These are phyloP conservation scores for Adelges cooleyi DNA, from an alignment of 1,140 invertebrate genomes.

Conservation along the genomic window DNA sequence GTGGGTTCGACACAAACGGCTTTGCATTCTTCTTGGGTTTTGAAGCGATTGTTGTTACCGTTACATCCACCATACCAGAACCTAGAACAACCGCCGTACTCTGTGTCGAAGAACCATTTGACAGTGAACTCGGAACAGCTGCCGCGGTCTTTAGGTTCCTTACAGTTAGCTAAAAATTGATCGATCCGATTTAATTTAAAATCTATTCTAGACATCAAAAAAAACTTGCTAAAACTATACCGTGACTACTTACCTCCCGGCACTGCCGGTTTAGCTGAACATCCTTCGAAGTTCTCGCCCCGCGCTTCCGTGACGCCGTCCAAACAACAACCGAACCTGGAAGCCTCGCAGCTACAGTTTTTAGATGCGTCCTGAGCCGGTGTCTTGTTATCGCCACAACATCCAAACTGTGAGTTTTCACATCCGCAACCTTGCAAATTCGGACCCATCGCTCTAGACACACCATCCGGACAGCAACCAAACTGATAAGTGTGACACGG, in stretches of 20 bases:
- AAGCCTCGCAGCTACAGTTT: slow-evolving; percentile 65
- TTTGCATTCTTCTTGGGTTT: slow-evolving; percentile 73
- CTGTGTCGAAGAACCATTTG: slow-evolving; percentile 78
- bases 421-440: slow-evolving; percentile 73
- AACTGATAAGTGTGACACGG: slow-evolving; percentile 41
- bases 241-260: slow-evolving; percentile 52
- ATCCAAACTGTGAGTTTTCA: slow-evolving; percentile 63
- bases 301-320: slow-evolving; percentile 67
- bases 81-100: slow-evolving; percentile 76
- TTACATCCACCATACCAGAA: slow-evolving; percentile 95
- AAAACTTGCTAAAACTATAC: slow-evolving; percentile 14
- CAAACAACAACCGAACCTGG: slow-evolving; percentile 72
- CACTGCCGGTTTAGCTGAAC: slow-evolving; percentile 52
- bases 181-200: too few species aligned
- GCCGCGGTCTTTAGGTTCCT: slow-evolving; percentile 61
- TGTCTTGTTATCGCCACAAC: slow-evolving; percentile 73
- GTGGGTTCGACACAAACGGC: slow-evolving; percentile 71
- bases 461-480: slow-evolving; percentile 80
- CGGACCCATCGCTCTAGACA: slow-evolving; percentile 65
- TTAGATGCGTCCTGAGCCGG: slow-evolving; percentile 55
- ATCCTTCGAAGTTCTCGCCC: slow-evolving; percentile 73
- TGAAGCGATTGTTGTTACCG: slow-evolving; percentile 82
- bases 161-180: slow-evolving; percentile 58
- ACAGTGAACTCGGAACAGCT: slow-evolving; percentile 71
- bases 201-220: background rate